Base-by-base conservation (phyloP, 1,140 invertebrate species). In the Pemphigus obesinymphae region DNA sequence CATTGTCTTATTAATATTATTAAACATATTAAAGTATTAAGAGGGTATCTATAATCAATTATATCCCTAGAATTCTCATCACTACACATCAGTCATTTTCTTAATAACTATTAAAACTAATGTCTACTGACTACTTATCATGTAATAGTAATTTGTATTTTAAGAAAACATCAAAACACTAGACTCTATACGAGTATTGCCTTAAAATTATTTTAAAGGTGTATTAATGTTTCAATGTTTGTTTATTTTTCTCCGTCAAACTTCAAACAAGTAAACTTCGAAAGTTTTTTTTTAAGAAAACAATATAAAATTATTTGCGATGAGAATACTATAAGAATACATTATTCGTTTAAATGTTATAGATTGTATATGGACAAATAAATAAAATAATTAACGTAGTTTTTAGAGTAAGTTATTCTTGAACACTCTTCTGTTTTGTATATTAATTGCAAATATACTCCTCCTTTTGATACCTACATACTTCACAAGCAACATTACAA, bases 401-500 rank as follows among this genome's bases (percentile, higher is more conserved):
- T 68, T 15, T 70, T 43, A 70, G 37, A 70, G 63, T n/a, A n/a
- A n/a, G n/a, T 11, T 66, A 66, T 40, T 40, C 3, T 15, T 66
- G 1, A 17, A 66, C 20, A n/a, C 20, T 37, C n/a, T 11, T n/a
- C n/a, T n/a, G 23, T 37, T 26, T 40, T 48, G 20, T 31, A 72
- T 15, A 82, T 82, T 61, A 96, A 88, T 97, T 96, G 88, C 95
- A 97, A 84, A 94, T 91, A 86, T 96, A 93, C 85, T 95, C 92
- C 85, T 96, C 94, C 83, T 91, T 90, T 85, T 91, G 92, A 84
- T 92, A 92, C 78, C 90, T 90, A 86, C 96, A 97, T 61, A 92
- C 89, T 85, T 96, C 93, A 88, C 96, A 97, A 84, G 93, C 90
- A 0, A 97, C 94, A 82, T 92, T 89, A 87, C 96, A 98, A 88